These are phyloP conservation scores for Nephrotoma appendiculata DNA, from an alignment of 2,888 invertebrate species.

Conservation along the genomic window DNA sequence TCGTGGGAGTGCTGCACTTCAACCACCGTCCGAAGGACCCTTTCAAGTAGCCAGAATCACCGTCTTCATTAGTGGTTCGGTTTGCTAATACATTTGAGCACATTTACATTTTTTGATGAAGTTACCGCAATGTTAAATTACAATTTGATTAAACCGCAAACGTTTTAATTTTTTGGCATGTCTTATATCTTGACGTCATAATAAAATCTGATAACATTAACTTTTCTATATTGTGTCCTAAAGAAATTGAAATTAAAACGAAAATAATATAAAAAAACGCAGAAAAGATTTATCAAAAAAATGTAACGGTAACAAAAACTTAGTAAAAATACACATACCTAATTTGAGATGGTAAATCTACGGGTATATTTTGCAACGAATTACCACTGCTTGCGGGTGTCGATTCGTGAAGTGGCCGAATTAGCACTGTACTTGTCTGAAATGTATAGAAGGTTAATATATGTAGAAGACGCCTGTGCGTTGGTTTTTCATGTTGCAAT, in stretches of 20 bases:
- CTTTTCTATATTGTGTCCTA: not conserved
- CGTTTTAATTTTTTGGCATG: too few species aligned
- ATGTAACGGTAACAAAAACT: not conserved
- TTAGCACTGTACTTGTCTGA: constrained; percentile 30
- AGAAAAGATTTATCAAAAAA: not conserved
- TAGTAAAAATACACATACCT: constrained; percentile 15
- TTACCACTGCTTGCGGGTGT: constrained; percentile 27
- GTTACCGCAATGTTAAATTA: too few species aligned
- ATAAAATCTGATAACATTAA: not conserved
- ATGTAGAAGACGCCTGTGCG: too few species aligned
- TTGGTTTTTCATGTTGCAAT: not conserved
- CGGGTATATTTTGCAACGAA: constrained; percentile 26
- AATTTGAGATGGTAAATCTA: constrained; percentile 18
- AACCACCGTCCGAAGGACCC: too few species aligned
- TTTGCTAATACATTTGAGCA: too few species aligned
- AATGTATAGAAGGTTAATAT: not conserved
- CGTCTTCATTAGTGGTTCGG: too few species aligned
- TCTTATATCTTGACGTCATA: too few species aligned
- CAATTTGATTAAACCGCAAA: too few species aligned
- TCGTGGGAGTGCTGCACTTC: too few species aligned
- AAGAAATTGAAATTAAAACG: not conserved
- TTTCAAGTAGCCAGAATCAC: too few species aligned
- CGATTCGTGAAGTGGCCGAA: constrained; percentile 28
- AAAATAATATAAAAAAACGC: not conserved
- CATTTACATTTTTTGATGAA: too few species aligned